phyloP scores from a whole-genome alignment of 2,113 vertebrate species.

The Brachirus orientalis region DNA sequence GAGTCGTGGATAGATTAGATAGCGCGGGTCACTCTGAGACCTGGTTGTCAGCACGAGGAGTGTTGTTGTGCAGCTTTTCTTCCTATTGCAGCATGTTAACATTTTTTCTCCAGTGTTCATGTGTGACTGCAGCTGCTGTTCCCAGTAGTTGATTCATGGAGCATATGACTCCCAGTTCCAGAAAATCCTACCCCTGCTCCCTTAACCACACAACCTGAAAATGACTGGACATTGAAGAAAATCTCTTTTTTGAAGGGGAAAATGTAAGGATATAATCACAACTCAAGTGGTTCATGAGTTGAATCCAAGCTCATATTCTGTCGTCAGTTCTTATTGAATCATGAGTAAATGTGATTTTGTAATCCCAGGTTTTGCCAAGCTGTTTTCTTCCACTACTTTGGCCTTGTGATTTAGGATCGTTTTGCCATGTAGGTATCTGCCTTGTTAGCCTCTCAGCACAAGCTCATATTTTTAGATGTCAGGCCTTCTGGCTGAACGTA shows the following conservation, averaged over 20 bases:
- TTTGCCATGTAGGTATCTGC: constrained; percentile 11
- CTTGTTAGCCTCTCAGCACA: constrained; percentile 19
- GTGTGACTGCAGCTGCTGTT: constrained; percentile 51
- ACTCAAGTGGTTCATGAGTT: background rate
- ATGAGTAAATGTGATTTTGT: background rate
- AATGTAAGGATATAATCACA: too few relatives aligned
- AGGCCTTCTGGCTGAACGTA: constrained; percentile 19
- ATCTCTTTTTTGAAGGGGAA: background rate
- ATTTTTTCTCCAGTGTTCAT: constrained; percentile 18
- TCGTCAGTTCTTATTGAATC: constrained; percentile 1
- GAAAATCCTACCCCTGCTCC: constrained; percentile 20
- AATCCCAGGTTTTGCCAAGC: background rate
- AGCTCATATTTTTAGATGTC: constrained; percentile 52
- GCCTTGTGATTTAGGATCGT: constrained; percentile 11
- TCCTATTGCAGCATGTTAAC: constrained; percentile 3
- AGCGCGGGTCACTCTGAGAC: constrained; percentile 21
- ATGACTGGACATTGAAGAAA: background rate
- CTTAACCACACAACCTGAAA: constrained; percentile 1
- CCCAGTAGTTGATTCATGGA: constrained; percentile 42
- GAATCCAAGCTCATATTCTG: background rate
- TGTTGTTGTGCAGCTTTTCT: constrained; percentile 29
- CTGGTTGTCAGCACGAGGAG: constrained; percentile 13
- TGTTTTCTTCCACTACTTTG: constrained; percentile 22
- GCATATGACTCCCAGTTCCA: constrained; percentile 33
- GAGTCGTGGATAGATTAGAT: constrained; percentile 40